Base-by-base conservation (phyloP, 2,113 vertebrate species). In the Mesoclemmys tuberculata region DNA sequence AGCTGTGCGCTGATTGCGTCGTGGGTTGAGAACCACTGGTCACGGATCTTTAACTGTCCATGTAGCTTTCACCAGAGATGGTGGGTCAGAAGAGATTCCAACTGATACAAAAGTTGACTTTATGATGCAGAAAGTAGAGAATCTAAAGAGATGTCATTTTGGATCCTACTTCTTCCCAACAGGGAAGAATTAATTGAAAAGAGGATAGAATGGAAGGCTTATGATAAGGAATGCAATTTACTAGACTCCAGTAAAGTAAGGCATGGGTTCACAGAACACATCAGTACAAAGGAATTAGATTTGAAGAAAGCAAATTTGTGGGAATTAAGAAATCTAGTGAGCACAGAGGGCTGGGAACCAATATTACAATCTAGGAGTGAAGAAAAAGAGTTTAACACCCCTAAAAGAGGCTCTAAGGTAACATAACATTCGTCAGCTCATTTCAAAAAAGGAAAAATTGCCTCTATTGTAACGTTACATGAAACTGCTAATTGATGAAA, bases 251-350 rank as follows among this genome's bases (percentile, higher is more conserved):
- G 75, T 51, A 85, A 10, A 75, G 26, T 21, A 48, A 55, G 44
- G 12, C 27, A 27, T 74, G 86, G 8, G 82, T 90, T 87, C 54
- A 46, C 80, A 85, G 54, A n/a, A 64, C 78, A 44, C 2, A 0
- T 3, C 84, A 74, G 46, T 84, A 31, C 0, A 3, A 8, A 2
- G 54, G 0, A 44, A 9, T 0, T 84, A 56, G n/a, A 49, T 89
- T 82, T 90, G 55, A 77, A 75, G 51, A 48, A 61, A 93, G 35
- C 27, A 7, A 26, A 3, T 88, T 84, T 0, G 0, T 27, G 49
- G 83, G 85, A 86, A 22, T 52, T 18, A 49, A n/a, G 80, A 84
- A 92, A 27, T 56, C 55, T 27, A 55, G 22, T 55, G 54, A 55
- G 54, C 22, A 19, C 54, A 10, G 54, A 55, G 54, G 54, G 26